phyloP scores from a whole-genome alignment of 2,113 vertebrate species.

The Muntiacus muntjak region DNA sequence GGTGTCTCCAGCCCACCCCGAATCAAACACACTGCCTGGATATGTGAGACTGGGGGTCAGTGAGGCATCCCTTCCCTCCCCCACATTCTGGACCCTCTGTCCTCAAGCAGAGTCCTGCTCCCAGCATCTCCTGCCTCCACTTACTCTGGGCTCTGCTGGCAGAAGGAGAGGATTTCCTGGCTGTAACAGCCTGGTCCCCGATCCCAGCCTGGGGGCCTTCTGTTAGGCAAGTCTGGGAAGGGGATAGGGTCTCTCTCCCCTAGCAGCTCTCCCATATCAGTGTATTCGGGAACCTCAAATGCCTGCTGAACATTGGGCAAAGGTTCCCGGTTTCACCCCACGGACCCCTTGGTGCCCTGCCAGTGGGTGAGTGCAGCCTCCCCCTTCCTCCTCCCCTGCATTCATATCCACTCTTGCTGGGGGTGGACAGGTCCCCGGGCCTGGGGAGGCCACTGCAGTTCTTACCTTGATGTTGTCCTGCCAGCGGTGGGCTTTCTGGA shows the following conservation, averaged over 20 bases:
- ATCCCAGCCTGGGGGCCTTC: background rate
- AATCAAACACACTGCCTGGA: background rate
- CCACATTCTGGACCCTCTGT: rapidly evolving
- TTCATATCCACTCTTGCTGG: background rate
- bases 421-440: background rate
- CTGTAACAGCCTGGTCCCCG: background rate
- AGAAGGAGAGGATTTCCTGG: background rate
- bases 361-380: background rate
- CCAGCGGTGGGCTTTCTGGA: slow-evolving; percentile 95
- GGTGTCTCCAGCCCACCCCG: background rate
- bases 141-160: background rate
- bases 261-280: background rate
- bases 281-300: background rate
- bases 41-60: background rate
- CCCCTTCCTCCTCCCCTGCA: rapidly evolving
- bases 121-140: background rate
- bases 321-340: background rate
- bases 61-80: background rate
- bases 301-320: background rate
- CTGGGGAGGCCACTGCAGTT: background rate
- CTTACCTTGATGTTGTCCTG: slow-evolving; percentile 96
- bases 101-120: background rate
- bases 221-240: background rate
- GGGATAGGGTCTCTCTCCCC: background rate
- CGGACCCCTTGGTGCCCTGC: background rate